Conservation (phyloP, 2,888 invertebrate genomes). For the Cerastis rubricosa region DNA sequence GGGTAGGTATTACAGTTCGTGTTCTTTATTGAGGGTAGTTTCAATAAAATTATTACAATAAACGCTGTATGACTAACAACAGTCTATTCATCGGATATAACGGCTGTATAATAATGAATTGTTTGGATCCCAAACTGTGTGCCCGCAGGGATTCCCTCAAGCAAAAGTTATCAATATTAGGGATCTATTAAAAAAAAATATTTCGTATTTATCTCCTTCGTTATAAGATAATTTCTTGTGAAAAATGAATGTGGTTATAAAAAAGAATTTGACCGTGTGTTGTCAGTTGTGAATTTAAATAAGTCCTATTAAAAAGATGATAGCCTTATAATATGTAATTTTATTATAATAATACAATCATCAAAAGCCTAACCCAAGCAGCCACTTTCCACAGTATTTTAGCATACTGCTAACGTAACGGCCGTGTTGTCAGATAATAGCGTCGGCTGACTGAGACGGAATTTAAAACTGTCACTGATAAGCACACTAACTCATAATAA, state of each 20-base stretch:
- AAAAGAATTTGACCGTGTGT: not conserved
- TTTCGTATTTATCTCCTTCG: not conserved
- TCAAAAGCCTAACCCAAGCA: not conserved
- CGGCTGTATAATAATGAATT: not conserved
- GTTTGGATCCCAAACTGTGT: not conserved
- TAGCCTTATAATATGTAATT: not conserved
- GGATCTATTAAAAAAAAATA: not conserved
- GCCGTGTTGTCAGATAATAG: constrained; percentile 68
- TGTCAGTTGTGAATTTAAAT: not conserved
- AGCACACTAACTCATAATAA: constrained; percentile 80
- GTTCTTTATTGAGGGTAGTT: constrained; percentile 37
- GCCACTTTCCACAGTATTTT: constrained; percentile 12
- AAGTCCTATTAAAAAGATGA: not conserved
- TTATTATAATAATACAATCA: not conserved
- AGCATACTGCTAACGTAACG: constrained; percentile 39
- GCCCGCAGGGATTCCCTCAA: not conserved
- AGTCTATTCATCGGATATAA: not conserved
- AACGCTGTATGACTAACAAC: not conserved
- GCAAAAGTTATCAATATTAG: not conserved
- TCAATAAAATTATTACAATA: constrained; percentile 11
- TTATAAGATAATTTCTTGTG: not conserved
- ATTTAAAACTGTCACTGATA: constrained; percentile 82
- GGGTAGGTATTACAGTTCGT: constrained; percentile 34
- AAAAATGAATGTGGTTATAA: not conserved
- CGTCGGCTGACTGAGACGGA: constrained; percentile 71